Evolutionary conservation across 2,113 vertebrate genomes (phyloP).

Genomic region (Nettapus auritus): DNA sequence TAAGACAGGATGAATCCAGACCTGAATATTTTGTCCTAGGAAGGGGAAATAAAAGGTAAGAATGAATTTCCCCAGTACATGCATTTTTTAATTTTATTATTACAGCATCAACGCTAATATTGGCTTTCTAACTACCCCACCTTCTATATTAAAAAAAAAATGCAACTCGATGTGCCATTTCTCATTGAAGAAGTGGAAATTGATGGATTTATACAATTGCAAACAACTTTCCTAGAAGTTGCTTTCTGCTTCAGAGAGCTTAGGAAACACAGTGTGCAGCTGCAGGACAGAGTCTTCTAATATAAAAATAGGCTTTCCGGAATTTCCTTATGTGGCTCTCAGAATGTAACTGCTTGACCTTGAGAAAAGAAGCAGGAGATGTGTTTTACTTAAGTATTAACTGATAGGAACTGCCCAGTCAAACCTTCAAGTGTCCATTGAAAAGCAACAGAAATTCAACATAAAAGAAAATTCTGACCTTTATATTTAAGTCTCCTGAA

Average conservation of each 20-base stretch:
- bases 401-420: neutral
- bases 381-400: constrained; percentile 6
- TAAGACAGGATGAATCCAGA: neutral
- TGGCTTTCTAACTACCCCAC: neutral
- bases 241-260: neutral
- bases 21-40: neutral
- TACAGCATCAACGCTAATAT: neutral
- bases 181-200: neutral
- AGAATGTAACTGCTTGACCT: neutral
- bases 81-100: neutral
- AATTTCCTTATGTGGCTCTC: neutral
- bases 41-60: neutral
- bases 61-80: neutral
- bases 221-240: neutral
- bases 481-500: constrained; percentile 27
- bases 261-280: neutral
- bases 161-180: neutral
- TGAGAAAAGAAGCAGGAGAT: neutral
- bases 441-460: constrained; percentile 24
- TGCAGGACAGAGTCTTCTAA: neutral
- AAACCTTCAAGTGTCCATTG: neutral
- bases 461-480: constrained; percentile 46
- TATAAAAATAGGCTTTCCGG: neutral
- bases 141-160: neutral
- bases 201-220: neutral